These are phyloP conservation scores for Pseudoatta argentina DNA, from an alignment of 1,140 invertebrate species.

Conservation along the genomic window DNA sequence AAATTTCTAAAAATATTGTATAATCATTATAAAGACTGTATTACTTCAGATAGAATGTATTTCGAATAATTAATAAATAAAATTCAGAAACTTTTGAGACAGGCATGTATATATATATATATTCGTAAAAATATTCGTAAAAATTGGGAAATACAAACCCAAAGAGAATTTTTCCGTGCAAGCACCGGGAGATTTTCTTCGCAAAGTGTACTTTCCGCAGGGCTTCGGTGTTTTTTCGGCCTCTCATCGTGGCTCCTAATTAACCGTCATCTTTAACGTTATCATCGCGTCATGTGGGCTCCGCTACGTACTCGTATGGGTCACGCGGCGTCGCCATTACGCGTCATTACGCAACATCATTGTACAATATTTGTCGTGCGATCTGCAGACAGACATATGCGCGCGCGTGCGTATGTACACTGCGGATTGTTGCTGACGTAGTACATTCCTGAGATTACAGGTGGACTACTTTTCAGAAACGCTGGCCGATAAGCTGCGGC, in stretches of 20 bases:
- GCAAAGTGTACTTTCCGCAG: background rate
- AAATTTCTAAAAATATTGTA: too few species aligned
- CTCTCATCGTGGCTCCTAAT: background rate
- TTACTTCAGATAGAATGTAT: too few species aligned
- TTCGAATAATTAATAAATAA: too few species aligned
- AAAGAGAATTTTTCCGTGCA: background rate
- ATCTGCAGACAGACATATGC: conserved; percentile 60
- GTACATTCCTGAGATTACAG: conserved; percentile 73
- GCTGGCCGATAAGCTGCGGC: conserved; percentile 52
- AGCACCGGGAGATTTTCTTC: background rate
- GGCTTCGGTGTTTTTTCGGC: background rate
- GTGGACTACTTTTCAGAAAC: conserved; percentile 70
- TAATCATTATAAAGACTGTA: too few species aligned
- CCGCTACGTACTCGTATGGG: conserved; percentile 38
- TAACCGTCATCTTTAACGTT: conserved; percentile 26
- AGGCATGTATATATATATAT: too few species aligned
- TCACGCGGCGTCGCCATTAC: conserved; percentile 48
- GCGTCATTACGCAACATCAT: conserved; percentile 70
- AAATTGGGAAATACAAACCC: background rate
- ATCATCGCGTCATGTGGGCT: conserved; percentile 21
- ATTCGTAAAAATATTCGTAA: background rate
- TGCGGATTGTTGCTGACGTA: conserved; percentile 43
- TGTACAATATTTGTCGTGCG: conserved; percentile 71
- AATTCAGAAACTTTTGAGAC: too few species aligned
- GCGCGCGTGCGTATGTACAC: conserved; percentile 22